phyloP scores from a whole-genome alignment of 2,888 invertebrate genomes.

The Emmelina monodactyla region DNA sequence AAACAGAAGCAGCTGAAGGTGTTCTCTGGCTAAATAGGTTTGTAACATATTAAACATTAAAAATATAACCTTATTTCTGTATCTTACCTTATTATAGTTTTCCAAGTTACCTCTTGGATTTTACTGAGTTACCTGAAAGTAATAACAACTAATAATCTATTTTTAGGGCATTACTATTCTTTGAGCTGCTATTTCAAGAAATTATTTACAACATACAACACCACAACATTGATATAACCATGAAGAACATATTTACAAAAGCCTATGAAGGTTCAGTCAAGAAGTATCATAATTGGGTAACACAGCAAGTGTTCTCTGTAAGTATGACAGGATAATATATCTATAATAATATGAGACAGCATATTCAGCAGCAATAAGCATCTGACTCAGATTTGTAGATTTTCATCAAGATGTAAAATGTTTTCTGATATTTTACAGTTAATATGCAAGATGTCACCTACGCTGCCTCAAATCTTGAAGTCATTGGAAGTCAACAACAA shows the following conservation, averaged over 20 bases:
- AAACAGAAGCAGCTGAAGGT: slow-evolving; percentile 65
- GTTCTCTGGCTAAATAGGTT: slow-evolving; percentile 81
- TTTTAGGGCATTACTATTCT: slow-evolving; percentile 70
- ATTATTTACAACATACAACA: slow-evolving; percentile 56
- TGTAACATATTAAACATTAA: slow-evolving; percentile 4
- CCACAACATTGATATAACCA: slow-evolving; percentile 55
- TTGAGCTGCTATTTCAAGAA: slow-evolving; percentile 65
- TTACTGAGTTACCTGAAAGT: not conserved
- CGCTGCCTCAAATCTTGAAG: slow-evolving; percentile 60
- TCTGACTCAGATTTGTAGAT: too few relatives aligned
- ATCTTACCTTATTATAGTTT: too few relatives aligned
- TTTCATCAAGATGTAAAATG: too few relatives aligned
- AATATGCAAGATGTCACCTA: slow-evolving; percentile 70
- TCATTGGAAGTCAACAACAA: slow-evolving; percentile 47
- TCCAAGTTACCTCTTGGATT: not conserved
- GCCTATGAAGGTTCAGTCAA: slow-evolving; percentile 77
- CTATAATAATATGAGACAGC: too few relatives aligned
- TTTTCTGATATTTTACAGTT: too few relatives aligned
- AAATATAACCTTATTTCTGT: too few relatives aligned
- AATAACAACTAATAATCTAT: slow-evolving; percentile 2
- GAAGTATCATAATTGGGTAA: slow-evolving; percentile 78
- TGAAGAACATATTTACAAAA: slow-evolving; percentile 68
- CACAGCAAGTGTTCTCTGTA: slow-evolving; percentile 77
- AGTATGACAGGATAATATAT: slow-evolving; percentile 31
- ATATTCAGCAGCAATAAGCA: too few relatives aligned